These are phyloP conservation scores for Galerucella calmariensis DNA, from an alignment of 2,888 invertebrate species.

Conservation along the genomic window DNA sequence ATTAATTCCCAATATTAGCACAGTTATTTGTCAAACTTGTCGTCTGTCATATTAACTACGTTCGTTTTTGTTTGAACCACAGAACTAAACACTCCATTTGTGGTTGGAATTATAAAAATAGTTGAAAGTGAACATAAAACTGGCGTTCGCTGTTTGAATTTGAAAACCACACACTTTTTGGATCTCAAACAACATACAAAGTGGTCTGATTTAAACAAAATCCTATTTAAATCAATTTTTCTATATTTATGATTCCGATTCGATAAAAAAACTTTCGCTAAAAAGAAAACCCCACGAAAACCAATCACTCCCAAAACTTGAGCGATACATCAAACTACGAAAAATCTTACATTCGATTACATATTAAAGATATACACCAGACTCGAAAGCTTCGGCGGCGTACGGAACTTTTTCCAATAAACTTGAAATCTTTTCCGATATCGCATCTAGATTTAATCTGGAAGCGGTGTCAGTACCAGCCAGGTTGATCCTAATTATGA, in stretches of 20 bases:
- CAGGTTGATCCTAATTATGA: conserved; percentile 56
- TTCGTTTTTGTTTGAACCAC: too few relatives aligned
- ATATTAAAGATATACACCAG: conserved; percentile 26
- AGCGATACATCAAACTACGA: conserved; percentile 8
- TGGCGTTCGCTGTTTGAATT: too few relatives aligned
- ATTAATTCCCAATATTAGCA: too few relatives aligned
- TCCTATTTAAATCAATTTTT: neutral
- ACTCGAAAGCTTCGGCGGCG: conserved; percentile 13
- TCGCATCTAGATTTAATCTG: conserved; percentile 41
- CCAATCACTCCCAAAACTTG: conserved; percentile 2
- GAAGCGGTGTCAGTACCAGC: conserved; percentile 30
- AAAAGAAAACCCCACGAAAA: neutral
- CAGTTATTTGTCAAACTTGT: too few relatives aligned
- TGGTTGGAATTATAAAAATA: too few relatives aligned
- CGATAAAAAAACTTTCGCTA: neutral
- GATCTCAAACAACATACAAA: too few relatives aligned
- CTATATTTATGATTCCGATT: neutral
- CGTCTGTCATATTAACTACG: too few relatives aligned
- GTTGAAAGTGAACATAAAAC: too few relatives aligned
- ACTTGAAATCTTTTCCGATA: conserved; percentile 55
- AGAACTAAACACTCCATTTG: too few relatives aligned
- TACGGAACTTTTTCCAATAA: conserved; percentile 42
- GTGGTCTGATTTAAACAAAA: too few relatives aligned
- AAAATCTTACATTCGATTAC: conserved; percentile 25
- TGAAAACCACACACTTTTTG: too few relatives aligned